Base-by-base conservation (phyloP, 2,113 vertebrate species). In the Cebus imitator region DNA sequence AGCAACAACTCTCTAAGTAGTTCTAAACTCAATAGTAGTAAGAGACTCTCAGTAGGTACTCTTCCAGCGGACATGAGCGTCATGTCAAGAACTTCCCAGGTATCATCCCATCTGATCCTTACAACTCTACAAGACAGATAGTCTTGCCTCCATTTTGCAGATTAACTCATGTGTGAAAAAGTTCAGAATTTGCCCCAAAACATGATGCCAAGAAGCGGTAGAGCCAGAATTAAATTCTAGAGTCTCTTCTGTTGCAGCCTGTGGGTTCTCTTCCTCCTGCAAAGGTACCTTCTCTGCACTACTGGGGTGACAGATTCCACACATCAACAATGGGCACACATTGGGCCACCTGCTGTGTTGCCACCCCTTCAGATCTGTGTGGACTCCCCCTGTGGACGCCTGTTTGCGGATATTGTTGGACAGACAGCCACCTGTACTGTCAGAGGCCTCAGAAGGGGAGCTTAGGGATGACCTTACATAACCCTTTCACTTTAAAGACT, bases 111-210 rank as follows among this genome's bases (percentile, higher is more conserved):
- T 52, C 57, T 55, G 27, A 55, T 32, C 52, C 58, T 82, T 21
- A 61, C 10, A 52, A 40, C 16, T 37, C 80, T 18, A n/a, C 73
- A 40, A 88, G n/a, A 78, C 1, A 50, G 10, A 21, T 9, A 57
- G 4, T 37, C 32, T 16, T 23, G 18, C 4, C 18, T 48, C 8
- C 66, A 84, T 70, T 57, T 81, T 87, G 48, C 75, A 95, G 83
- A 83, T 70, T 50, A 72, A 83, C 23, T 75, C 43, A 58, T 55
- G 17, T 48, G 35, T 52, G 32, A 3, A 68, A 58, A 73, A 78
- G 25, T 64, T 81, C 35, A 87, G 70, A 88, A 61, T 90, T 55
- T 81, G 25, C 40, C 78, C 40, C 76, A 85, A 81, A 83, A 94
- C 73, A 52, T 75, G 55, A 18, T 64, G 82, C 76, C 64, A 35